A percentile compares a stretch with the other conserved stretches of the same genome.
phyloP scores from a whole-genome alignment of 2,888 invertebrate species.

The Eurois occulta region DNA sequence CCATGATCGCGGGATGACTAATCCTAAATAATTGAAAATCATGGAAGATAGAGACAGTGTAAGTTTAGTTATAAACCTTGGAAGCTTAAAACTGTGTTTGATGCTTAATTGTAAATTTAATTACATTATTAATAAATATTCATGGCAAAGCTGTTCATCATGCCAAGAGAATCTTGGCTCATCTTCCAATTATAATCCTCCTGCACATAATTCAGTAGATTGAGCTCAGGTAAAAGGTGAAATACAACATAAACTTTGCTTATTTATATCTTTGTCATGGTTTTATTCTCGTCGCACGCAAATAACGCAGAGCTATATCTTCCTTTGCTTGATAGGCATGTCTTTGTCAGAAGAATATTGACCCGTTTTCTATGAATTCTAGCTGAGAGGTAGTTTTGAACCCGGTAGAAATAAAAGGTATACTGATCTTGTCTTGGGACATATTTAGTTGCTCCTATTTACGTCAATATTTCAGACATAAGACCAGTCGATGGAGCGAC shows the following conservation, averaged over 20 bases:
- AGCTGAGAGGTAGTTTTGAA: not conserved
- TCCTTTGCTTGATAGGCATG: not conserved
- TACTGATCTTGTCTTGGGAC: not conserved
- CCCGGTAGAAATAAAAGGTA: not conserved
- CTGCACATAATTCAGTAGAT: not conserved
- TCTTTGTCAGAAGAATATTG: not conserved
- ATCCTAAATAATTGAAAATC: too few species aligned
- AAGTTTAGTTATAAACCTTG: too few species aligned
- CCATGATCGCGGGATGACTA: too few species aligned
- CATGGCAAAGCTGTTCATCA: not conserved
- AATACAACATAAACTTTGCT: not conserved
- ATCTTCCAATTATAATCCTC: not conserved
- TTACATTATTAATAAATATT: not conserved
- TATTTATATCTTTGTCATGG: not conserved
- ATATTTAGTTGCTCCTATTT: not conserved
- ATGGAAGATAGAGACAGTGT: too few species aligned
- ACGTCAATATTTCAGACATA: too few species aligned
- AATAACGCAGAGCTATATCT: not conserved
- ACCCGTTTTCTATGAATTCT: not conserved
- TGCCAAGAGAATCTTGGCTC: not conserved
- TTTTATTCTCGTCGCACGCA: not conserved
- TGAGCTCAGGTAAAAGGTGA: not conserved
- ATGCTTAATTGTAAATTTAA: not conserved
- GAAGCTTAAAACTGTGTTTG: too few species aligned
- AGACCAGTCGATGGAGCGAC: too few species aligned